Conservation (phyloP, 2,888 invertebrate genomes). For the Clivina fossor region DNA sequence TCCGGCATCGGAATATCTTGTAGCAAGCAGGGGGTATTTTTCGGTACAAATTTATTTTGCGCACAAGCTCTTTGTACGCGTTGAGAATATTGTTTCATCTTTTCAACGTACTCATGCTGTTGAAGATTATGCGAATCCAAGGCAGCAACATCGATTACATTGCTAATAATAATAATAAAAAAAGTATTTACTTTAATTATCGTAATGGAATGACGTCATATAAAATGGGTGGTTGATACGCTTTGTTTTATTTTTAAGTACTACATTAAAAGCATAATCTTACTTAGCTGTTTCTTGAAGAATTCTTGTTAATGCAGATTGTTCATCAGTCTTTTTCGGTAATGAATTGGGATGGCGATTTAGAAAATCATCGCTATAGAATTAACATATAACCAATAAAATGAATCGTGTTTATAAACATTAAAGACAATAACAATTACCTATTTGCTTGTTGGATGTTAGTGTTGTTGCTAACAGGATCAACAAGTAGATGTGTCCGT, state of each 20-base stretch:
- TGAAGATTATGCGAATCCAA: constrained; percentile 86
- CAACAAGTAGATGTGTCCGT: constrained; percentile 75
- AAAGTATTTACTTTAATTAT: constrained; percentile 21
- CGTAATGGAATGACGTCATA: not conserved
- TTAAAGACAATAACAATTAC: constrained; percentile 46
- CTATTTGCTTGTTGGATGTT: constrained; percentile 69
- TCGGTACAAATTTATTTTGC: constrained; percentile 52
- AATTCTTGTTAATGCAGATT: constrained; percentile 86
- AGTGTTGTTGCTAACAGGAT: constrained; percentile 74
- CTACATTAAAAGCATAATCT: constrained; percentile 52
- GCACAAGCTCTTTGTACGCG: constrained; percentile 58
- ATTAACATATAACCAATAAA: constrained; percentile 23
- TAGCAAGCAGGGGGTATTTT: constrained; percentile 58
- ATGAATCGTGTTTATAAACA: constrained; percentile 11
- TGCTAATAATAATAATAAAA: constrained; percentile 59
- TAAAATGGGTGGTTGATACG: constrained; percentile 1
- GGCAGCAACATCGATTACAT: constrained; percentile 93
- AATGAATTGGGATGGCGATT: constrained; percentile 63
- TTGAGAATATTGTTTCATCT: constrained; percentile 70
- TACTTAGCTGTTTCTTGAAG: constrained; percentile 89
- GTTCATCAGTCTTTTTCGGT: constrained; percentile 84
- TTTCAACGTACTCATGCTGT: constrained; percentile 84
- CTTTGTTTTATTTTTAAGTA: too few relatives aligned
- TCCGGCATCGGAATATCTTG: constrained; percentile 77
- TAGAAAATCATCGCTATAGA: constrained; percentile 66